Percentiles rank a stretch among this genome's conserved stretches.
These are phyloP conservation scores for Ameiurus melas DNA, from an alignment of 2,113 vertebrate species.

Conservation along the genomic window DNA sequence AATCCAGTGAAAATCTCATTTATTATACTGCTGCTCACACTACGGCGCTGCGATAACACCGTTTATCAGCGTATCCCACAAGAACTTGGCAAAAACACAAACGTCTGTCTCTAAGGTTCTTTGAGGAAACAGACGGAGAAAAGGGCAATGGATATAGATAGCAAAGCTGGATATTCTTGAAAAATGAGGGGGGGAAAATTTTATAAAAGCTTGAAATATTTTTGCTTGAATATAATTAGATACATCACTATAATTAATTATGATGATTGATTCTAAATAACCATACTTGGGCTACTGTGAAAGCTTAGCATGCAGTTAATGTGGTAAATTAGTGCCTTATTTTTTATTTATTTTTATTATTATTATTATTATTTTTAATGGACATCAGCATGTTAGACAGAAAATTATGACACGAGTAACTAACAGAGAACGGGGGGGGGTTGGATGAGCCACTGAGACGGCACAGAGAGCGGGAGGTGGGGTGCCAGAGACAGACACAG, in stretches of 20 bases:
- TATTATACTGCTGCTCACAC: neutral
- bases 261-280: neutral
- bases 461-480: no score
- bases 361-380: no score
- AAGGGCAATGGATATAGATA: neutral
- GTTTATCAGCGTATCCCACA: neutral
- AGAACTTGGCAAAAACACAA: slow-evolving; percentile 9
- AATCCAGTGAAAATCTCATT: slow-evolving; percentile 37
- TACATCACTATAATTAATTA: neutral
- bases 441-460: no score
- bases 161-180: neutral
- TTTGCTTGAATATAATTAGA: neutral
- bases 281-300: neutral
- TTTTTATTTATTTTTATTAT: neutral
- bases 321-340: neutral
- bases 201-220: neutral
- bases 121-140: neutral
- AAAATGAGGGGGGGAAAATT: no score
- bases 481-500: no score
- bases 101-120: neutral
- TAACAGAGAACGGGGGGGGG: no score
- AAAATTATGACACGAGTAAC: no score
- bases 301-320: neutral
- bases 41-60: neutral
- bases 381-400: neutral